Base-by-base conservation (phyloP, 2,797 vertebrate genomes). In the Microctenopoma stevenorrisi region DNA sequence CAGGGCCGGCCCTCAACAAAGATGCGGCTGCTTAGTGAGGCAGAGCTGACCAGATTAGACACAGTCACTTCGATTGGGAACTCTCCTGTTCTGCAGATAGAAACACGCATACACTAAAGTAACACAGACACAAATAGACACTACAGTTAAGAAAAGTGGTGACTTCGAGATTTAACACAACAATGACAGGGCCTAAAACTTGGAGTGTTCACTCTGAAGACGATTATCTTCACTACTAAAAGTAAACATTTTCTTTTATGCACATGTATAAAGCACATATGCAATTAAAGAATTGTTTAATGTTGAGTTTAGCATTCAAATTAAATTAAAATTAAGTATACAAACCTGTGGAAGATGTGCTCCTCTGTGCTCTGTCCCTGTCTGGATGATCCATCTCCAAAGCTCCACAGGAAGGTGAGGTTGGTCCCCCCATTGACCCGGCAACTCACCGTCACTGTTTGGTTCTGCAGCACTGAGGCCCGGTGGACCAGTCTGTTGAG, bases 1-100 rank as follows among this genome's bases (percentile, higher is more conserved):
- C 96, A 96, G 9, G 88, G 89, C 18, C 82, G 63, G 7, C 60
- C 73, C 56, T 95, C 91, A 0, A 96, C 84, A 70, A 97, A 96
- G 37, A 96, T 79, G 61, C 83, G 86, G 50, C 92, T 91, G 38
- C 67, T 92, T 8, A 96, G 80, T 51, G 85, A 88, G 12, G 90
- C 86, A 1, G 91, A 85, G 75, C 95, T 96, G 74, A 96, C 78
- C 48, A 91, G 67, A 54, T 97, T 96, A 49, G 82, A 95, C 35
- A 86, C 86, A 0, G 38, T 88, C 35, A 95, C 94, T 7, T 87
- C 68, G 4, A 96, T 79, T 8, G 61, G 88, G 68, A 94, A 95
- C 84, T 95, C 93, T n/a, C 95, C 95, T 28, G 82, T 89, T 73
- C 95, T 96, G 86, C 16, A 85, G 47, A 69, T 35, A 47, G 62